Conservation (phyloP, 2,113 vertebrate genomes). For the Scortum barcoo region DNA sequence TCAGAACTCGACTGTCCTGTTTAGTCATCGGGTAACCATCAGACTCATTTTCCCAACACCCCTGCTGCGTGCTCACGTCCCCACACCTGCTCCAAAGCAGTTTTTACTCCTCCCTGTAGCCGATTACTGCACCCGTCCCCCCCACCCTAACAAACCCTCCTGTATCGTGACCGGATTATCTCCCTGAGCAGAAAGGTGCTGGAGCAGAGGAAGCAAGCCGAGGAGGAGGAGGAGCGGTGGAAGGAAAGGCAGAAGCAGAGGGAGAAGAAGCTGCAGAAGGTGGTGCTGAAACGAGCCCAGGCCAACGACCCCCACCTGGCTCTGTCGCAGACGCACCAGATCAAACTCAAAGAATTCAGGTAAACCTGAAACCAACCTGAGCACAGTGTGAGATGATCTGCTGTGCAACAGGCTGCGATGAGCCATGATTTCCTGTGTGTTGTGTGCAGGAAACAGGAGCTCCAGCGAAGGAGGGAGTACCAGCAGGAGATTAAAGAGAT, state of each 20-base stretch:
- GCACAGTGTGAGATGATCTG: fast-evolving
- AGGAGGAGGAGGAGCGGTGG: slow-evolving; percentile 91
- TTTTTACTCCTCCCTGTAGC: neutral
- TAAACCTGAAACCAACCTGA: slow-evolving; percentile 67
- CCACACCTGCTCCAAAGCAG: neutral
- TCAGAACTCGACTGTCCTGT: neutral
- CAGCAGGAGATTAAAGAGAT: slow-evolving; percentile 90
- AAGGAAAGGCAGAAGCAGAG: slow-evolving; percentile 89
- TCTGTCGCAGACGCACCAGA: slow-evolving; percentile 86
- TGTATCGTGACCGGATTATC: slow-evolving; percentile 73
- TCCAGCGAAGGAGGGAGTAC: slow-evolving; percentile 90
- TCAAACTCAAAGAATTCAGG: slow-evolving; percentile 92
- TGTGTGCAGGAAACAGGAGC: slow-evolving; percentile 85
- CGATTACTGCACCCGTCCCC: neutral
- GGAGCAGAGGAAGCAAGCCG: slow-evolving; percentile 91
- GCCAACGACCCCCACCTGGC: slow-evolving; percentile 92
- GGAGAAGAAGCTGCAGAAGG: slow-evolving; percentile 89
- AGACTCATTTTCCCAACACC: neutral
- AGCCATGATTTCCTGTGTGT: too few species aligned
- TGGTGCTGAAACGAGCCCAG: slow-evolving; percentile 88
- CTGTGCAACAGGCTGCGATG: fast-evolving
- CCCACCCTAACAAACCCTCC: neutral
- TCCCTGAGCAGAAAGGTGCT: slow-evolving; percentile 89
- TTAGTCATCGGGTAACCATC: slow-evolving; percentile 16
- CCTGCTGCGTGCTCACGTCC: slow-evolving; percentile 5